phyloP scores from a whole-genome alignment of 2,113 vertebrate genomes.

The Mus musculus region GRCm39 chr5:35622501-35623000 shows the following conservation, averaged over 20 bases:
- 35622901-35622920: not conserved
- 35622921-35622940: not conserved
- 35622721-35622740: not conserved
- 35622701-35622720: rapidly evolving
- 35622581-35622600: too few species aligned
- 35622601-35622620: not conserved
- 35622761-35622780: not conserved
- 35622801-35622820: not conserved
- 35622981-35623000: not conserved
- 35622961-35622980: not conserved
- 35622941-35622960: too few species aligned
- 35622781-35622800: not conserved
- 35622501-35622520: not conserved
- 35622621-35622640: rapidly evolving
- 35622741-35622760: not conserved
- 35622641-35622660: not conserved
- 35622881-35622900: not conserved
- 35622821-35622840: not conserved
- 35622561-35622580: not conserved
- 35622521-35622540: rapidly evolving
- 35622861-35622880: not conserved
- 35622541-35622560: not conserved
- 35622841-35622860: not conserved
- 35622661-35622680: not conserved
- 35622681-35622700: not conserved